A percentile compares a stretch with the other conserved stretches of the same genome.
Conservation (phyloP, 2,888 invertebrate genomes). For the Tenodera sinensis region DNA sequence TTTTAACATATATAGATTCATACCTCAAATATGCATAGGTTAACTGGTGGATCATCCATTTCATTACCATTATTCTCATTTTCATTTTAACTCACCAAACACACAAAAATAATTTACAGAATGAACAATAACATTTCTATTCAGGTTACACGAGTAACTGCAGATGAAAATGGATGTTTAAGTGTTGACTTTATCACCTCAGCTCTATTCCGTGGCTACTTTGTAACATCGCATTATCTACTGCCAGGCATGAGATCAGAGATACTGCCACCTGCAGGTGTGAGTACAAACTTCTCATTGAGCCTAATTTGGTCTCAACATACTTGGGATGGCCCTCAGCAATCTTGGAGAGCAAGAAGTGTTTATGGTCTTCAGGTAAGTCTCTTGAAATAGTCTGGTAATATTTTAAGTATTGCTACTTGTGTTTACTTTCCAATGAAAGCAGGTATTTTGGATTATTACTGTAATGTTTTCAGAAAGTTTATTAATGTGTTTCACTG, state of each 20-base stretch:
- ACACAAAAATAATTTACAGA: too few species aligned
- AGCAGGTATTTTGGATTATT: too few species aligned
- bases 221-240: not conserved
- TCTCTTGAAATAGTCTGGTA: not conserved
- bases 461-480: too few species aligned
- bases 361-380: not conserved
- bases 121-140: not conserved
- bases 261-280: not conserved
- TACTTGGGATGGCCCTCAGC: not conserved
- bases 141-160: not conserved
- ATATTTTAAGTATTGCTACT: too few species aligned
- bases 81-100: too few species aligned
- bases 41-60: too few species aligned
- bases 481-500: too few species aligned
- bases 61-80: too few species aligned
- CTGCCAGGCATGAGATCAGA: not conserved
- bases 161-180: slow-evolving; percentile 1
- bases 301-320: not conserved
- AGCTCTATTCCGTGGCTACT: not conserved
- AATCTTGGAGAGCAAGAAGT: not conserved
- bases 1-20: not conserved
- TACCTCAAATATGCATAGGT: not conserved
- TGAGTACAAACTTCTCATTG: not conserved
- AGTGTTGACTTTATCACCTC: not conserved
- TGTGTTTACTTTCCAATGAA: too few species aligned